Evolutionary conservation across 2,797 vertebrate genomes (phyloP), one percentile per base, ranked within the genome.

Genomic region (Masticophis lateralis): DNA sequence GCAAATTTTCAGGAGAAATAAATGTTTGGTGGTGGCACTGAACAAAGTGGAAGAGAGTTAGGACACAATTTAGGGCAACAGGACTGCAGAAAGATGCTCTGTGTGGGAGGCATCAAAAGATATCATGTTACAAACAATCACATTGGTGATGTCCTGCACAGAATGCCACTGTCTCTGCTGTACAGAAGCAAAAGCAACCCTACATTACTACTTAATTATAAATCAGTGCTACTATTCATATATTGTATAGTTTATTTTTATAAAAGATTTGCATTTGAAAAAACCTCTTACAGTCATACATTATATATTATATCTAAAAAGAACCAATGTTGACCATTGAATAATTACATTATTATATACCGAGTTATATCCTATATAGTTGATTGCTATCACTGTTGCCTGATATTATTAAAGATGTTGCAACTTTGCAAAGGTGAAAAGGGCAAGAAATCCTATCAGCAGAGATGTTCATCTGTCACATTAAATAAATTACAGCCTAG

Each of bases 401-500:
- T 53, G 25, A 86, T 25, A 25, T 74, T 25, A 2, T 93, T 8
- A 55, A 66, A 90, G 90, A 91, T 60, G 32, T 56, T n/a, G 10
- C 22, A 79, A 3, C 86, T 90, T 90, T 88, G 56, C 59, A 91
- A 91, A 69, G 66, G 63, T 27, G 66, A 74, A 86, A 87, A 53
- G 27, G 14, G 1, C 6, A 27, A 93, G 59, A 57, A 79, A 90
- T 93, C 14, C 4, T 86, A 43, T 60, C 92, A 91, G 89, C 83
- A 51, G 90, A 91, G 56, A 20, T 59, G 37, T 89, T 0, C 18
- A 92, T 60, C 89, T 47, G 25, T 37, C 86, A 28, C 2, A 89
- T 56, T 92, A 94, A 95, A 59, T 51, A 92, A 83, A 92, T 92
- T 94, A 32, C 94, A 91, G 16, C 22, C 69, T 47, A 53, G 20